phyloP scores from a whole-genome alignment of 2,113 vertebrate species.

The Ceuthmochares aereus region DNA sequence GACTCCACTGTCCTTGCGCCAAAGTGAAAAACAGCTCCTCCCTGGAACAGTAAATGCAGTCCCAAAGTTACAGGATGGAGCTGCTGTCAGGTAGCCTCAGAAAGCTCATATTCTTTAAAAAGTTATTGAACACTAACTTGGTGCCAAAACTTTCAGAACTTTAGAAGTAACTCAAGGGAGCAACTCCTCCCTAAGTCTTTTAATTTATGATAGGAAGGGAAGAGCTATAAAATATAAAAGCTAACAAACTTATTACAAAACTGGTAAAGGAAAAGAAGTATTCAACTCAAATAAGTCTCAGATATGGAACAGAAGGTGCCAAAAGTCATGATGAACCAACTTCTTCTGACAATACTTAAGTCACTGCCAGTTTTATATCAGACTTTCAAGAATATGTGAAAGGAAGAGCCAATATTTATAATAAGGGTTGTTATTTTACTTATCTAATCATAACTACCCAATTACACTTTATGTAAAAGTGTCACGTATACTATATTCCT shows the following conservation, averaged over 20 bases:
- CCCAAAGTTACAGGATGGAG: background rate
- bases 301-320: constrained; percentile 1
- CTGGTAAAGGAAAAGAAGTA: background rate
- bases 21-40: constrained; percentile 47
- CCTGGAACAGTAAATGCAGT: constrained; percentile 21
- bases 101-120: constrained; percentile 1
- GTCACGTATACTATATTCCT: background rate
- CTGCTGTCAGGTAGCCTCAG: constrained; percentile 19
- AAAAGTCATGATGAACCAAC: constrained; percentile 24
- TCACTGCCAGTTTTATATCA: background rate
- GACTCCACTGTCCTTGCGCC: background rate
- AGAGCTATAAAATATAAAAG: constrained; percentile 16
- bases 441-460: background rate
- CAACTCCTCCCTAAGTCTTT: constrained; percentile 45
- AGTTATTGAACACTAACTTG: constrained; percentile 18
- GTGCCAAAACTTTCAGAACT: constrained; percentile 17
- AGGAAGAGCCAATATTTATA: background rate
- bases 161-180: constrained; percentile 13
- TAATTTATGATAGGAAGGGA: constrained; percentile 58
- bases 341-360: background rate
- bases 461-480: background rate
- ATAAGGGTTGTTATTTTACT: background rate
- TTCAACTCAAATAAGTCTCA: background rate
- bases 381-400: background rate
- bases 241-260: constrained; percentile 46